These are phyloP conservation scores for Rotaria socialis DNA, from an alignment of 2,888 invertebrate species.

Conservation along the genomic window DNA sequence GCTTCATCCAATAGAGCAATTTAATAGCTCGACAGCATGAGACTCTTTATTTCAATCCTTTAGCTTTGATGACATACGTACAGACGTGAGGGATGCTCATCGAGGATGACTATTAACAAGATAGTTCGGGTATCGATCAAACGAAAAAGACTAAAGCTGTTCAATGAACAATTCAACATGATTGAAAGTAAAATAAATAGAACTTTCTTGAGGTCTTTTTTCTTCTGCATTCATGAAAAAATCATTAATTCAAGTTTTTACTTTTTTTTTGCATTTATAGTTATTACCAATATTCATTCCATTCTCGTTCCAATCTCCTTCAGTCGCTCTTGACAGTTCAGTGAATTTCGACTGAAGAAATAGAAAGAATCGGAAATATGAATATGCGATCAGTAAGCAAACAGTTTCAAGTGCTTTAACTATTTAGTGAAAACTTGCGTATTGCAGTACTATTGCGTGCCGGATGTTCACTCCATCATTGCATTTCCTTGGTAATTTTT, in stretches of 20 bases:
- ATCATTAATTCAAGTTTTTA: neutral
- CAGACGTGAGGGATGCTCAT: neutral
- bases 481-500: neutral
- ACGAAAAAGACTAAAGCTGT: neutral
- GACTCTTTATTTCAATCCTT: neutral
- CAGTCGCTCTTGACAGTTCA: neutral
- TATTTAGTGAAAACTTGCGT: neutral
- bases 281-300: neutral
- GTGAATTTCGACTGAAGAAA: neutral
- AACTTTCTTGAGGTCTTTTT: neutral
- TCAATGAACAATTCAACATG: neutral
- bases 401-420: constrained; percentile 9
- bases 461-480: constrained; percentile 26
- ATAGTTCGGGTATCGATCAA: neutral
- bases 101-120: neutral
- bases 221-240: neutral
- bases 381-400: constrained; percentile 32
- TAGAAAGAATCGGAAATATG: constrained; percentile 10
- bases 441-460: neutral
- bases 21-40: neutral
- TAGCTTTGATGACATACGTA: neutral
- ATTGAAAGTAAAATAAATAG: neutral
- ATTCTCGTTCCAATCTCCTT: neutral
- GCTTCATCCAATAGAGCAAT: neutral
- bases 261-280: neutral